phyloP scores from a whole-genome alignment of 2,113 vertebrate genomes.

The Panthera uncia region DNA sequence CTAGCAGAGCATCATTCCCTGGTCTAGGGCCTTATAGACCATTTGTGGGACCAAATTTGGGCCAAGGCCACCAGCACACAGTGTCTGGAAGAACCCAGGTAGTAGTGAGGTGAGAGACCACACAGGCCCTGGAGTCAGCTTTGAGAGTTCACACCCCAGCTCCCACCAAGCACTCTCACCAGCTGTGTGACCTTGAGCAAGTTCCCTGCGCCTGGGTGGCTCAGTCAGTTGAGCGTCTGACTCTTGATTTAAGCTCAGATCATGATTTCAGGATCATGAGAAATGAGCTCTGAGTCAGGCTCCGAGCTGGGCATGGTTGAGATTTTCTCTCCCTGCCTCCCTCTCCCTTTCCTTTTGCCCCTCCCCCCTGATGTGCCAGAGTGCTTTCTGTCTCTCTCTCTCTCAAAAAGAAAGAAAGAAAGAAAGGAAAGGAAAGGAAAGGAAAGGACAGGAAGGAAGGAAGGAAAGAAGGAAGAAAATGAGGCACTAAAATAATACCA shows the following conservation, averaged over 20 bases:
- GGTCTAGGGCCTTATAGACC: not conserved
- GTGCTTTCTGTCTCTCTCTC: too few species aligned
- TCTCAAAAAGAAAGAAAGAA: too few species aligned
- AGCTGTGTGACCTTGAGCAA: not conserved
- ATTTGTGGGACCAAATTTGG: not conserved
- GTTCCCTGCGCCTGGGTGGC: too few species aligned
- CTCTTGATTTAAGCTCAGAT: too few species aligned
- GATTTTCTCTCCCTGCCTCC: not conserved
- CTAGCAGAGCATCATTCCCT: not conserved
- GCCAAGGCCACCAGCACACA: not conserved
- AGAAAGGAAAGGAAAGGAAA: too few species aligned
- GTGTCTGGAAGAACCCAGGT: not conserved
- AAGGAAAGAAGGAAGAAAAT: not conserved
- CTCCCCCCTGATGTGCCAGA: too few species aligned
- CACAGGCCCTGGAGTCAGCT: not conserved
- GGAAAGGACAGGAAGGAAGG: too few species aligned
- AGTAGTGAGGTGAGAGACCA: accelerated
- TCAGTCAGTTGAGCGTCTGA: too few species aligned
- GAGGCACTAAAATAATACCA: not conserved
- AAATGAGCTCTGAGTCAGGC: too few species aligned
- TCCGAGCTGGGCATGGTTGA: too few species aligned
- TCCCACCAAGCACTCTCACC: not conserved
- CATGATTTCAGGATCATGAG: too few species aligned
- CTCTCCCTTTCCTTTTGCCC: too few species aligned
- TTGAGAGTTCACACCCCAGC: not conserved